Percentiles rank a stretch among this genome's conserved stretches.
Evolutionary conservation across 2,888 invertebrate species (phyloP).

Genomic region (Stenichneumon culpator): DNA sequence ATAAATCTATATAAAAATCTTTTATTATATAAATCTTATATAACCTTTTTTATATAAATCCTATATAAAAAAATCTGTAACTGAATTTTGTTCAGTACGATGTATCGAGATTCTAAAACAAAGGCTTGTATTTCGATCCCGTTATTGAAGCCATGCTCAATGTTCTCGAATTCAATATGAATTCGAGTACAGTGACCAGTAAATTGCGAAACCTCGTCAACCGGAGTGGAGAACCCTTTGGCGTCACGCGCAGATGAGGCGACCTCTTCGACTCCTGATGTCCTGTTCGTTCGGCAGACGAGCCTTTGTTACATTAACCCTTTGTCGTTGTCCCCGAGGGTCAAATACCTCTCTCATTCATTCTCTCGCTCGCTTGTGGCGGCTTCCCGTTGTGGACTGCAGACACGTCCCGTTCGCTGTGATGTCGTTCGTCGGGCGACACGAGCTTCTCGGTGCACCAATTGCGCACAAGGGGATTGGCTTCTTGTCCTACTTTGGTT

Average conservation of each 20-base stretch:
- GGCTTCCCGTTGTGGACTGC: background rate
- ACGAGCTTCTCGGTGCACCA: background rate
- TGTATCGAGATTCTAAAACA: no score
- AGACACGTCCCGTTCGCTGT: background rate
- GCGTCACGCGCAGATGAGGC: background rate
- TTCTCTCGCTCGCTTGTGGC: slow-evolving; percentile 4
- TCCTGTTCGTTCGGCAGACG: slow-evolving; percentile 67
- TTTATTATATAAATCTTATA: no score
- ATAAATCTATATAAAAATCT: no score
- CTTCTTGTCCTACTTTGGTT: slow-evolving; percentile 45
- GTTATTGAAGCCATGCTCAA: no score
- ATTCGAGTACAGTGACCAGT: background rate
- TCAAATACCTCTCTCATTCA: slow-evolving; percentile 54
- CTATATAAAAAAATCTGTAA: no score
- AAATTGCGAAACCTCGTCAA: slow-evolving; percentile 14
- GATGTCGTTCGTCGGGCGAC: background rate
- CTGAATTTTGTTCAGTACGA: no score
- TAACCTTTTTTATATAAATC: no score
- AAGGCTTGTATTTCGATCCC: no score
- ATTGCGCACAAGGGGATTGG: slow-evolving; percentile 24
- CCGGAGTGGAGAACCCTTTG: slow-evolving; percentile 2
- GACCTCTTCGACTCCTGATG: slow-evolving; percentile 49
- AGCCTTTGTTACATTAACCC: slow-evolving; percentile 76
- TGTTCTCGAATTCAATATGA: background rate
- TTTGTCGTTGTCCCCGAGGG: slow-evolving; percentile 65